phyloP scores from a whole-genome alignment of 2,888 invertebrate genomes.

The Cantharis lateralis region DNA sequence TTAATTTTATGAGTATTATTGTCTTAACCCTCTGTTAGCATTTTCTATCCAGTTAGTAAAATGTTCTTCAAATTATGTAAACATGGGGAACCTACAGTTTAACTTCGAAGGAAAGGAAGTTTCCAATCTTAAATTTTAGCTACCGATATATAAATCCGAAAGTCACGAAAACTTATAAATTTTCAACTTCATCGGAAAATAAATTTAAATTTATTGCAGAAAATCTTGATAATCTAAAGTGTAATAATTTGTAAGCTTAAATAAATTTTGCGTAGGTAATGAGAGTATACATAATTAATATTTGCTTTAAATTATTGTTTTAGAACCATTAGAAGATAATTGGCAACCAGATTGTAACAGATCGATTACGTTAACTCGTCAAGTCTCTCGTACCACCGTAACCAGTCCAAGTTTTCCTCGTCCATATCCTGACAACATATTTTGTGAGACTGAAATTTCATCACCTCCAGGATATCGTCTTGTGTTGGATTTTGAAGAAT shows the following conservation, averaged over 20 bases:
- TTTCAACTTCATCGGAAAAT: not conserved
- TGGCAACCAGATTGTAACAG: constrained; percentile 68
- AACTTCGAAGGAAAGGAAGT: no score
- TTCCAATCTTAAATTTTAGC: no score
- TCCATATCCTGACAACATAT: constrained; percentile 75
- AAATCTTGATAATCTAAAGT: not conserved
- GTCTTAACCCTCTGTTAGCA: no score
- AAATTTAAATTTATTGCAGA: not conserved
- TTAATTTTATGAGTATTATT: no score
- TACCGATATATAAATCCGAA: no score
- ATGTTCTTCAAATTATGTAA: no score
- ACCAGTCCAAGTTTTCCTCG: constrained; percentile 82
- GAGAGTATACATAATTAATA: not conserved
- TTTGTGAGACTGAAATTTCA: constrained; percentile 72
- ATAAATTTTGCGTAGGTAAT: not conserved
- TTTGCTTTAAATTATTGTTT: constrained; percentile 28
- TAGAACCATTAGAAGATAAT: constrained; percentile 56
- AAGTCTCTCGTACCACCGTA: constrained; percentile 69
- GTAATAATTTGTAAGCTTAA: not conserved
- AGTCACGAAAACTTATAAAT: no score
- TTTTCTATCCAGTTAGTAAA: no score
- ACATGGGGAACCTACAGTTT: no score
- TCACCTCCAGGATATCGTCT: constrained; percentile 73
- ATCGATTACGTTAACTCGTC: constrained; percentile 67
- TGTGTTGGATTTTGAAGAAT: constrained; percentile 74